Evolutionary conservation across 2,888 invertebrate genomes (phyloP).

Genomic region (Cephalotes varians): DNA sequence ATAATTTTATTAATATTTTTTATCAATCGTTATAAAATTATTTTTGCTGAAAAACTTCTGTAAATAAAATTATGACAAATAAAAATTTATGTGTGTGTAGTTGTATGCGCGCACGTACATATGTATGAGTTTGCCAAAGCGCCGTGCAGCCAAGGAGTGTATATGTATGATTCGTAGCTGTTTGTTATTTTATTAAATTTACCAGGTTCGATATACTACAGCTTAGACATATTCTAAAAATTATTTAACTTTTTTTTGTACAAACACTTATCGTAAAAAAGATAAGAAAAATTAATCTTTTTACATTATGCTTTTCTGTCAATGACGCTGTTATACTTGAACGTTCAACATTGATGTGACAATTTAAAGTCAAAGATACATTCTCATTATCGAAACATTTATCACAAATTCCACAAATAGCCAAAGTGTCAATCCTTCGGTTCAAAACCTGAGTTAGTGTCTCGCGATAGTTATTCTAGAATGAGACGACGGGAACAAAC

Average conservation of each 20-base stretch:
- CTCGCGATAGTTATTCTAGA: slow-evolving; percentile 65
- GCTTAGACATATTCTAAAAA: neutral
- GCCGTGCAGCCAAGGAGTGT: too few relatives aligned
- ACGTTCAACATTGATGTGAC: neutral
- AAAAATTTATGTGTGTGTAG: neutral
- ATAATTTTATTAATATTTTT: slow-evolving; percentile 2
- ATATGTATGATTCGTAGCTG: neutral
- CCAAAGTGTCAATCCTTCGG: neutral
- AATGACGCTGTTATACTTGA: neutral
- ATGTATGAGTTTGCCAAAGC: too few relatives aligned
- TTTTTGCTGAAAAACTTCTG: neutral
- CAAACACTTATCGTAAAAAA: neutral
- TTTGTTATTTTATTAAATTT: neutral
- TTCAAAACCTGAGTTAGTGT: neutral
- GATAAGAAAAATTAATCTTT: neutral
- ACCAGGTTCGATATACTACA: neutral
- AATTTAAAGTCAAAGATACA: neutral
- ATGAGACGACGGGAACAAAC: slow-evolving; percentile 50
- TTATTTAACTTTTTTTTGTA: neutral
- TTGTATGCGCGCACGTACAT: too few relatives aligned
- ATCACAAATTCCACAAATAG: neutral
- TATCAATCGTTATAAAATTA: neutral
- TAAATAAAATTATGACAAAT: slow-evolving; percentile 4
- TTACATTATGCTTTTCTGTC: neutral
- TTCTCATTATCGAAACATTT: neutral